Percentiles rank a stretch among this genome's conserved stretches.
Evolutionary conservation across 2,113 vertebrate genomes (phyloP).

Genomic region (Prochilodus magdalenae): DNA sequence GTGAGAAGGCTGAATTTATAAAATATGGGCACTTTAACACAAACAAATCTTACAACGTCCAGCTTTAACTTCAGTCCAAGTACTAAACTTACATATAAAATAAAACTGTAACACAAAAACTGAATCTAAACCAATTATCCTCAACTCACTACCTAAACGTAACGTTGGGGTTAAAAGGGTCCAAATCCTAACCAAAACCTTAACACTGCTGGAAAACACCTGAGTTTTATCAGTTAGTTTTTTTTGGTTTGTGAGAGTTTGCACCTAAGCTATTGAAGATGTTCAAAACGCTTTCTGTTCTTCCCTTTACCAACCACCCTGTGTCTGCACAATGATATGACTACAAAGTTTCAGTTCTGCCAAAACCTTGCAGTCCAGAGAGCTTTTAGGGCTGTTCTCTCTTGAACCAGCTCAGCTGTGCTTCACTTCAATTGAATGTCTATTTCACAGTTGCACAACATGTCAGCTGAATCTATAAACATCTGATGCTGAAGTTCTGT

Average conservation of each 20-base stretch:
- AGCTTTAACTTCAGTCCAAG: background rate
- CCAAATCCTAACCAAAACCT: no score
- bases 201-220: background rate
- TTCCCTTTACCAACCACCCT: background rate
- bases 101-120: no score
- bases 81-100: background rate
- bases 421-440: no score
- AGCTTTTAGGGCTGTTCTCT: background rate
- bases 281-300: background rate
- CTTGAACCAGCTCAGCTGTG: background rate
- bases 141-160: no score
- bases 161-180: no score
- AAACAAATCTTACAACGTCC: no score
- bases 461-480: constrained; percentile 8
- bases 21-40: no score
- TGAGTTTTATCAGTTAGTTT: background rate
- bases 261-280: background rate
- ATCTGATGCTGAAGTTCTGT: background rate
- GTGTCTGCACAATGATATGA: background rate
- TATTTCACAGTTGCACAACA: background rate
- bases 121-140: no score
- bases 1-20: no score
- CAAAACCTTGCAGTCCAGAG: background rate
- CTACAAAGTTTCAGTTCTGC: background rate
- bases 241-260: background rate